Percentiles rank a stretch among this genome's conserved stretches.
Conservation (phyloP, 2,113 vertebrate genomes). For the Protobothrops mucrosquamatus region DNA sequence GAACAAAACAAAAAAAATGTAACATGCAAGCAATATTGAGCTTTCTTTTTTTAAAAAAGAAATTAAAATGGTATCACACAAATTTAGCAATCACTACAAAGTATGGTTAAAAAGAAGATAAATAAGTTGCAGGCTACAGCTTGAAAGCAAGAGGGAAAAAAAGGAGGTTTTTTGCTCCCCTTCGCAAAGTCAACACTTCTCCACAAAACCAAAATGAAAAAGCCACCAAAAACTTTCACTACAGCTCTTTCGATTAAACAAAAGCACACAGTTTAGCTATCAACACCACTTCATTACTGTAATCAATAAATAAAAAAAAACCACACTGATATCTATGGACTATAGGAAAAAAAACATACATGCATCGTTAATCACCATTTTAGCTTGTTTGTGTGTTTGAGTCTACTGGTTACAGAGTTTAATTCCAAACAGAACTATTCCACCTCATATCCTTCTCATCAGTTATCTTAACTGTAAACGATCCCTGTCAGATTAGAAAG, state of each 20-base stretch:
- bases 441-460: slow-evolving; percentile 88
- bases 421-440: slow-evolving; percentile 95
- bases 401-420: slow-evolving; percentile 96
- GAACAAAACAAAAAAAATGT: slow-evolving; percentile 64
- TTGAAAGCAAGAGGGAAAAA: slow-evolving; percentile 74
- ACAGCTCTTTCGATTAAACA: slow-evolving; percentile 86
- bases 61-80: slow-evolving; percentile 74
- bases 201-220: slow-evolving; percentile 80
- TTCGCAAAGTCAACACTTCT: slow-evolving; percentile 88
- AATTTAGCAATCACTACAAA: slow-evolving; percentile 87
- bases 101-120: slow-evolving; percentile 68
- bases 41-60: slow-evolving; percentile 52
- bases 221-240: slow-evolving; percentile 78
- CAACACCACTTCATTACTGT: slow-evolving; percentile 98
- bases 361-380: slow-evolving; percentile 99
- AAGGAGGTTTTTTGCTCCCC: slow-evolving; percentile 79
- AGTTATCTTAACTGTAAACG: slow-evolving; percentile 98
- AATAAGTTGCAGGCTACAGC: slow-evolving; percentile 85
- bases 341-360: slow-evolving; percentile 91
- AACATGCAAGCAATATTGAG: slow-evolving; percentile 82
- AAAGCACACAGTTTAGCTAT: slow-evolving; percentile 98
- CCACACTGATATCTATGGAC: slow-evolving; percentile 96
- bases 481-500: slow-evolving; percentile 99
- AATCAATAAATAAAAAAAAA: slow-evolving; percentile 76
- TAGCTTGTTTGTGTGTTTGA: slow-evolving; percentile 95